Percentiles rank a stretch among this genome's conserved stretches.
Conservation (phyloP, 2,888 invertebrate genomes). For the Caradrina kadenii region DNA sequence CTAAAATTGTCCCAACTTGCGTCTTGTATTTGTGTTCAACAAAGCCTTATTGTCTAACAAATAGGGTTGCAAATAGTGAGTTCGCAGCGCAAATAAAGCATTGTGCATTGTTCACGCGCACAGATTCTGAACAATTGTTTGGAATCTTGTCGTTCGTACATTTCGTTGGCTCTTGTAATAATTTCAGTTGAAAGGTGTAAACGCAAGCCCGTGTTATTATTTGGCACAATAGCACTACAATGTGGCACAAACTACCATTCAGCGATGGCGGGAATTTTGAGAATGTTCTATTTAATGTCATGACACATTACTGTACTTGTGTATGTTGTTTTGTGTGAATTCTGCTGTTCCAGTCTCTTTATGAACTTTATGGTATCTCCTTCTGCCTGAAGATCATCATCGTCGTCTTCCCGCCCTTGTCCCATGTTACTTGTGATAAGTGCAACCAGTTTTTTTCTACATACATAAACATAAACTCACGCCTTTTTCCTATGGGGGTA, state of each 20-base stretch:
- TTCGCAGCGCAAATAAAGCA: constrained; percentile 2
- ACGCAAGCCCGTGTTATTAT: constrained; percentile 56
- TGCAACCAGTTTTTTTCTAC: too few species aligned
- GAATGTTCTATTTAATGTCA: constrained; percentile 50
- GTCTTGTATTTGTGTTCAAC: constrained; percentile 29
- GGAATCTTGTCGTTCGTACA: constrained; percentile 61
- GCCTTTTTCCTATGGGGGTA: too few species aligned
- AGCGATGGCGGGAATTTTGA: constrained; percentile 39
- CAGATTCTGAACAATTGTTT: constrained; percentile 56
- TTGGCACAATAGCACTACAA: constrained; percentile 56
- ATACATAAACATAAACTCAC: too few species aligned
- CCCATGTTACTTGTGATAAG: too few species aligned
- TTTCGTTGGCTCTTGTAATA: constrained; percentile 58
- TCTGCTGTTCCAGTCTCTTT: not conserved
- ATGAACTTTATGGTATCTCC: too few species aligned
- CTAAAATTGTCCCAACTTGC: constrained; percentile 15
- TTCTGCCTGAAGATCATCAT: too few species aligned
- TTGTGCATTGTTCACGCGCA: constrained; percentile 37
- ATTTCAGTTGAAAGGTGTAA: constrained; percentile 62
- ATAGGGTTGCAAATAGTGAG: constrained; percentile 33
- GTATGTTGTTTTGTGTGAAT: constrained; percentile 11
- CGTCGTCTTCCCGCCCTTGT: too few species aligned
- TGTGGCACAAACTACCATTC: constrained; percentile 37
- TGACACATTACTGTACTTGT: constrained; percentile 35
- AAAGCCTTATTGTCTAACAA: constrained; percentile 5